Evolutionary conservation across 2,797 vertebrate species (phyloP).

Genomic region (Schizopygopsis malacanthus): DNA sequence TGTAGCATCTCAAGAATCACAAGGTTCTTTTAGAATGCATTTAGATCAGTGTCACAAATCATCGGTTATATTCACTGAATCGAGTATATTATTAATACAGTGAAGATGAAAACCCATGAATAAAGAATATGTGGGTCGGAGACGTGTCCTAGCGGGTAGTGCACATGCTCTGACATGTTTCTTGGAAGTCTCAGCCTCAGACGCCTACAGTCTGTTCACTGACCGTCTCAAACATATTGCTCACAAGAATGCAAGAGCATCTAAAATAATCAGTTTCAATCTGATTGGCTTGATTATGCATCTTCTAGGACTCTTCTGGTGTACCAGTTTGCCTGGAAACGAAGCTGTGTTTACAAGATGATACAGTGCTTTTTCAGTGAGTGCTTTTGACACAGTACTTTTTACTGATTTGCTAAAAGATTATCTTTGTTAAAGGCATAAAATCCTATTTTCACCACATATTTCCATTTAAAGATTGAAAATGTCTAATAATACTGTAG

Average conservation of each 20-base stretch:
- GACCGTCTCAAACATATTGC: conserved; percentile 17
- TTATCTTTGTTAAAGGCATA: background rate
- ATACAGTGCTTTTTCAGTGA: background rate
- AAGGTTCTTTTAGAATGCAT: background rate
- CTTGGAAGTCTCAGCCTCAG: conserved; percentile 3
- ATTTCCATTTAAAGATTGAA: conserved; percentile 4
- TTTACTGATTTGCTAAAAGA: background rate
- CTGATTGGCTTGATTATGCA: conserved; percentile 11
- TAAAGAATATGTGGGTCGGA: conserved; percentile 31
- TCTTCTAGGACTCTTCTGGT: background rate
- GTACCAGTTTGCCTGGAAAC: background rate
- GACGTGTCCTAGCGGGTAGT: background rate
- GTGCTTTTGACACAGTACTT: background rate
- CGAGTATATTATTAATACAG: background rate
- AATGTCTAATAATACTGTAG: background rate
- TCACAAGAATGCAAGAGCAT: background rate
- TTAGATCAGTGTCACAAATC: background rate
- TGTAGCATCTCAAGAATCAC: background rate
- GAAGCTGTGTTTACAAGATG: background rate
- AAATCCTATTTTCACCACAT: background rate
- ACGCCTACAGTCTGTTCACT: conserved; percentile 32
- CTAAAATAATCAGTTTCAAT: background rate
- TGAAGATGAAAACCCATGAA: background rate
- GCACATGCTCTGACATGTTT: conserved; percentile 19
- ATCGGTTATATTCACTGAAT: background rate